Base-by-base conservation (phyloP, 2,797 vertebrate species). In the Galagoides demidoff region DNA sequence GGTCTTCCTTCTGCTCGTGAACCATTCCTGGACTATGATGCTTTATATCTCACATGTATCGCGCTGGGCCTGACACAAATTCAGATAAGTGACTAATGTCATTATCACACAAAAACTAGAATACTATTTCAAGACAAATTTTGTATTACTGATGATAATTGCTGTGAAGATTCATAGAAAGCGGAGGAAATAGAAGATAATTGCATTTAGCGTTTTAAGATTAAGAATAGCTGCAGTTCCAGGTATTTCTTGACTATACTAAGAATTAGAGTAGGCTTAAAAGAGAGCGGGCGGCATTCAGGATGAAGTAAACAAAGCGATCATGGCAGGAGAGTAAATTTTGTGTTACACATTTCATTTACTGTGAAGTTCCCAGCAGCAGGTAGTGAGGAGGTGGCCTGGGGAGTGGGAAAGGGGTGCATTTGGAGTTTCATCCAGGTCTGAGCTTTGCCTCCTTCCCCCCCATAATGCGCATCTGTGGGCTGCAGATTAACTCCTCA, bases 111-210 rank as follows among this genome's bases (percentile, higher is more conserved):
- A 73, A 64, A 73, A 23, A 91, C 45, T 87, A 49, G 49, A 68
- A n/a, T 66, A 82, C 27, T 68, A 34, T 64, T 57, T 90, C 63
- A 39, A 64, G 7, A 19, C 81, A 68, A 59, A 16, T 43, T 86
- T 6, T 61, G 0, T 55, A 70, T 73, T 84, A n/a, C 9, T 31
- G 20, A 77, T 49, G 7, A 25, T 43, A 79, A 70, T 8, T 39
- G n/a, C n/a, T 82, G 5, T 89, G 39, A 29, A 68, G 71, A 76
- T 96, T 95, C 49, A 85, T n/a, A 95, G 31, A 25, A 57, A 90
- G 37, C 86, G 52, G 27, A 88, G 20, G 29, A 74, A 95, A 57
- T 10, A 49, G 55, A 66, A 83, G 22, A 22, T 16, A 20, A 10
- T 71, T 92, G 7, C 16, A 64, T 76, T 68, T 55, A 85, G 29